Evolutionary conservation across 1,140 invertebrate species (phyloP).

Genomic region (Orchestia grillus): DNA sequence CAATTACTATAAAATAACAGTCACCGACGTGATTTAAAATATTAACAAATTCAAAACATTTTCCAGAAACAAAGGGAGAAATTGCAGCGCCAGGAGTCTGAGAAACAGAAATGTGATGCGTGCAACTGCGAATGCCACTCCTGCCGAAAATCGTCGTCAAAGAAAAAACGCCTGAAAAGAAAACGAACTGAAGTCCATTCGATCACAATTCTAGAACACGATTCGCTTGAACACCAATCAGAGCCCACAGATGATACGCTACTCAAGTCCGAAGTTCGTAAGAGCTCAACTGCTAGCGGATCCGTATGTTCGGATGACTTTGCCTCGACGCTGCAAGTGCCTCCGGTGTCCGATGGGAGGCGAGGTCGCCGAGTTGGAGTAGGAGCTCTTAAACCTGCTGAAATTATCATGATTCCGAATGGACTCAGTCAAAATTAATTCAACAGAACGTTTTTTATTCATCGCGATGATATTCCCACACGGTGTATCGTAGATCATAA

Average conservation of each 20-base stretch:
- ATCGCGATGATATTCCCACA: not conserved
- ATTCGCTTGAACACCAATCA: not conserved
- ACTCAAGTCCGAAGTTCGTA: not conserved
- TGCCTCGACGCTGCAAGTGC: not conserved
- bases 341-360: not conserved
- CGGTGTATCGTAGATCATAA: not conserved
- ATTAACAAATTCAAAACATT: not conserved
- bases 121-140: not conserved
- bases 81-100: not conserved
- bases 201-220: not conserved
- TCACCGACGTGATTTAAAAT: not conserved
- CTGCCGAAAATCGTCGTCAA: not conserved
- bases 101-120: not conserved
- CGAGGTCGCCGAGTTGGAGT: not conserved
- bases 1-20: not conserved
- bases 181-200: not conserved
- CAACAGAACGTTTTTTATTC: not conserved
- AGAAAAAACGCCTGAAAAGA: not conserved
- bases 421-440: not conserved
- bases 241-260: not conserved
- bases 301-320: not conserved
- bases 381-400: not conserved
- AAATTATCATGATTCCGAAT: not conserved
- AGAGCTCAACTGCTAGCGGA: not conserved
- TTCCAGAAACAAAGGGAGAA: not conserved